Base-by-base conservation (phyloP, 2,888 invertebrate species). In the Rutpela maculata region DNA sequence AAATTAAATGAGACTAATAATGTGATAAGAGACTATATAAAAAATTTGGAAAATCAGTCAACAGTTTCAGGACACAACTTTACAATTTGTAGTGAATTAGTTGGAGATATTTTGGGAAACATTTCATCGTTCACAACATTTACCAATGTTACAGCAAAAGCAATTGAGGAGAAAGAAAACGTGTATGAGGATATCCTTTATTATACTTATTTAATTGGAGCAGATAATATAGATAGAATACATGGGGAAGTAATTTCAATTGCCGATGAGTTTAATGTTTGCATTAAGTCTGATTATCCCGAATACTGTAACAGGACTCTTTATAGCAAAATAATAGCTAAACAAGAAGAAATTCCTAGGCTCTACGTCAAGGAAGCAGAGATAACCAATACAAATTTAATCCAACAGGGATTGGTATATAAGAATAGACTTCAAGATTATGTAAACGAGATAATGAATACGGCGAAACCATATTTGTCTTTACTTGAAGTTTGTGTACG, bases 391-490 rank as follows among this genome's bases (percentile, higher is more conserved):
- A 11, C 43, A 12, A 18, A 17, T 9, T 22, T 70, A n/a, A 43
- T 60, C 22, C 60, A 70, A 11, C 60, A 43, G 5, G 43, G 22
- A 18, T n/a, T 70, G 15, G 11, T 38, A 10, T 70, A 70, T 9
- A 60, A 60, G 22, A 70, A 19, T 43, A 17, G 59, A 5, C 22
- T 60, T 26, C 43, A 70, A 19, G 70, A 70, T 60, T 70, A 70
- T 11, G 19, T 60, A n/a, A 17, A 70, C 6, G 70, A 70, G 19
- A 60, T 38, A 31, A 19, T n/a, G 9, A 22, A 2, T 4, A 19
- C 15, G 9, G 11, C 26, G 9, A 70, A 59, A 19, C 70, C 70
- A 6, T 70, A 70, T 62, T n/a, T 62, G 43, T 11, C 38, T 5
- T 19, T 70, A 17, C 15, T 70, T 11, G 60, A 70, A 43, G 38